Evolutionary conservation across 2,888 invertebrate species (phyloP).

Genomic region (Drosophila fulvimacula): DNA sequence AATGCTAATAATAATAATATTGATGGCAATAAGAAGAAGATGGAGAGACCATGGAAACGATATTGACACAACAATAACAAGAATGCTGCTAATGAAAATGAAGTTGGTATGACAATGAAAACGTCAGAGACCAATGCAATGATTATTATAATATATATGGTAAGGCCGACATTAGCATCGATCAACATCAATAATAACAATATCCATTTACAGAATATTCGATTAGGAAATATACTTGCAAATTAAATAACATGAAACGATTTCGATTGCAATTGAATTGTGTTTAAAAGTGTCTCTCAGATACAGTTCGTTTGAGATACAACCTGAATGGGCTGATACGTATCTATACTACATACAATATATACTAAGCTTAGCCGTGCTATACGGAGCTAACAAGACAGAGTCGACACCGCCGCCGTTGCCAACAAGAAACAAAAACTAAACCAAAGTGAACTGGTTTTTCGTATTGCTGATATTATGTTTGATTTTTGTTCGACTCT

Average conservation of each 20-base stretch:
- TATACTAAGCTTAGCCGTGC: constrained; percentile 1
- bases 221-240: not conserved
- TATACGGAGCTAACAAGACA: constrained; percentile 44
- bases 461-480: constrained; percentile 27
- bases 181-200: not conserved
- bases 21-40: not conserved
- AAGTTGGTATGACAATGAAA: not conserved
- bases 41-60: not conserved
- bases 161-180: not conserved
- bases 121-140: not conserved
- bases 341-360: constrained; percentile 3
- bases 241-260: not conserved
- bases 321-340: not conserved
- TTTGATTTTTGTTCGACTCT: not conserved
- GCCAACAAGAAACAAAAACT: constrained; percentile 35
- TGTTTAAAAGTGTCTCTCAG: not conserved
- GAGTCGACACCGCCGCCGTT: constrained; percentile 47
- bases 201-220: not conserved
- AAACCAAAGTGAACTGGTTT: constrained; percentile 56
- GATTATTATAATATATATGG: not conserved
- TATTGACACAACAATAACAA: not conserved
- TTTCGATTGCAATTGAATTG: not conserved
- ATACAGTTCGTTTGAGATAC: not conserved
- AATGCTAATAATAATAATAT: not conserved
- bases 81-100: too few relatives aligned